phyloP scores from a whole-genome alignment of 2,113 vertebrate species.

The Erythrolamprus reginae region DNA sequence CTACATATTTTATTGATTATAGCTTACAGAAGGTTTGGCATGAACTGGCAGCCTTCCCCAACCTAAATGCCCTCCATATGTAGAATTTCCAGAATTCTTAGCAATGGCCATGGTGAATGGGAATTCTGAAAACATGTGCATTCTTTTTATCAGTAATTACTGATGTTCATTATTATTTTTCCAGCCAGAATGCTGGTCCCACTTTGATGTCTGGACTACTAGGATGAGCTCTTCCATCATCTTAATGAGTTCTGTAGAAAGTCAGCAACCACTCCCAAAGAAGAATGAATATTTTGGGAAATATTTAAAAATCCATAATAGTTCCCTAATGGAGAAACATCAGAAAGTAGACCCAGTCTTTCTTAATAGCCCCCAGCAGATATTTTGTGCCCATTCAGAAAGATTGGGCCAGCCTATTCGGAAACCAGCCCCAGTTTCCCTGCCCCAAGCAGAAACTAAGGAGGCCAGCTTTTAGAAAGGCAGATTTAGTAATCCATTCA shows the following conservation, averaged over 20 bases:
- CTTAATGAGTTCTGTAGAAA: not conserved
- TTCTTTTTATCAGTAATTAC: not conserved
- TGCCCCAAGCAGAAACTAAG: too few species aligned
- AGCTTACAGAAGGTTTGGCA: not conserved
- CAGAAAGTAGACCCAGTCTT: too few species aligned
- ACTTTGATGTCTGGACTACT: not conserved
- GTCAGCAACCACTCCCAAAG: too few species aligned
- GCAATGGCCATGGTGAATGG: not conserved
- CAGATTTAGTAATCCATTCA: too few species aligned
- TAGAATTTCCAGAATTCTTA: not conserved
- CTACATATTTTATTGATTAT: not conserved
- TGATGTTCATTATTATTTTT: not conserved
- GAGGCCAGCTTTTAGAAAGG: too few species aligned
- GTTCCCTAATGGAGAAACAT: too few species aligned
- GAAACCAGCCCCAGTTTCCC: too few species aligned
- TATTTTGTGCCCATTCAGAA: too few species aligned
- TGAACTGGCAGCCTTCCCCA: not conserved
- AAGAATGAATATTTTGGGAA: too few species aligned
- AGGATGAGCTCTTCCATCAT: not conserved
- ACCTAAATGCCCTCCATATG: not conserved
- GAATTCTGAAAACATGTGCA: not conserved
- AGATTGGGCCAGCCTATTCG: too few species aligned
- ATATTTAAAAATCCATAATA: too few species aligned
- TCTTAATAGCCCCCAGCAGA: too few species aligned
- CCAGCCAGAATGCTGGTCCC: not conserved